phyloP scores from a whole-genome alignment of 2,888 invertebrate species.

The Heliothis peltigera region DNA sequence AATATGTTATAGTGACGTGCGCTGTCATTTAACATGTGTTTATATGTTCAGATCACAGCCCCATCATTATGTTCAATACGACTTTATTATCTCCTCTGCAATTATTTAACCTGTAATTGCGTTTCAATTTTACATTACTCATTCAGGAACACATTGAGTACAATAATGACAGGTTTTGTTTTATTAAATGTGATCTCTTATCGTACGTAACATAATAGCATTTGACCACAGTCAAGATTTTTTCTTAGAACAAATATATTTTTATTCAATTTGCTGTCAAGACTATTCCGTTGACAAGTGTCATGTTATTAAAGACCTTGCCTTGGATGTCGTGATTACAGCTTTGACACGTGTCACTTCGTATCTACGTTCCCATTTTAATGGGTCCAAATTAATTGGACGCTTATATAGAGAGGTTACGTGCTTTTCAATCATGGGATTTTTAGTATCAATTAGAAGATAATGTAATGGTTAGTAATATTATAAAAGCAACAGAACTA shows the following conservation, averaged over 20 bases:
- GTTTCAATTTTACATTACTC: slow-evolving; percentile 21
- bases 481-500: no score
- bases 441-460: slow-evolving; percentile 4
- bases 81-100: slow-evolving; percentile 37
- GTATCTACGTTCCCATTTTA: slow-evolving; percentile 41
- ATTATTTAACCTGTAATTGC: slow-evolving; percentile 34
- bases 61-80: slow-evolving; percentile 32
- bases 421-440: slow-evolving; percentile 3
- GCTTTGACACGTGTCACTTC: slow-evolving; percentile 51
- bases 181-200: background rate
- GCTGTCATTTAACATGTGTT: slow-evolving; percentile 48
- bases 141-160: slow-evolving; percentile 11
- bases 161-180: background rate
- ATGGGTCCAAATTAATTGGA: slow-evolving; percentile 48
- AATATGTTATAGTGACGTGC: slow-evolving; percentile 32
- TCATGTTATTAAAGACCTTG: slow-evolving; percentile 52
- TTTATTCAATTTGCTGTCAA: slow-evolving; percentile 49
- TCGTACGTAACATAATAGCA: no score
- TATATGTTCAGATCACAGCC: slow-evolving; percentile 33
- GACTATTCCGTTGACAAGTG: slow-evolving; percentile 45
- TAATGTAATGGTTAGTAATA: background rate
- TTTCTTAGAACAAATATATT: slow-evolving; percentile 27
- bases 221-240: background rate
- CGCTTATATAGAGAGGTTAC: slow-evolving; percentile 41
- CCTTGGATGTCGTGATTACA: slow-evolving; percentile 48